Base-by-base conservation (phyloP, 2,113 vertebrate genomes). In the Myrmophylax atrothorax region DNA sequence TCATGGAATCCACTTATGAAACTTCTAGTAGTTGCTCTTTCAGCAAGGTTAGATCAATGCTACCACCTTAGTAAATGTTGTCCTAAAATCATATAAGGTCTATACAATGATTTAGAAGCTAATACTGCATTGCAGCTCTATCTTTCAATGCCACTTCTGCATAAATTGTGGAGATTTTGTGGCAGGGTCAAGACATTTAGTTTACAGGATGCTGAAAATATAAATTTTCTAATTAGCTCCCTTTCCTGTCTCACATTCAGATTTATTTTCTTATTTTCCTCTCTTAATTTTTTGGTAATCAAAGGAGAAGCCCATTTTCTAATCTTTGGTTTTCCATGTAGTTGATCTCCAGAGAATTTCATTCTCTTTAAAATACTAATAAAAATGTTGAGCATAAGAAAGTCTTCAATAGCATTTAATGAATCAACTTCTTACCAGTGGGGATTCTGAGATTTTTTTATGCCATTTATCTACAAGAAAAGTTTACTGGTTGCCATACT, bases 331-430 rank as follows among this genome's bases (percentile, higher is more conserved):
- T 55, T 78, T 72, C 60, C 64, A 9, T 38, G 47, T 68, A 81
- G 42, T 66, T 80, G 31, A 56, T 44, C 26, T 77, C 37, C 68
- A 58, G 50, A 73, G 42, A 74, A 49, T 77, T 84, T 93, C 5
- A 81, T 78, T 96, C 73, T 92, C 73, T 93, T 91, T 88, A 85
- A 89, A 93, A 76, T 73, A 11, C 18, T 49, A 42, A 83, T n/a
- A 73, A 73, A 80, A 96, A 70, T 76, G 63, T 44, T 24, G 35
- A 78, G 42, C 47, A 46, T 56, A 76, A 87, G 53, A 37, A 86
- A 49, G 15, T 75, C 49, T 91, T 94, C 84, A 94, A 14, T 79
- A 72, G 52, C 20, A 35, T 96, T 90, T 73, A 90, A 37, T 92
- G 79, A 96, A 91, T 91, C 1, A 82, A n/a, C 64, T 83, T 83